A percentile compares a stretch with the other conserved stretches of the same genome.
Conservation (phyloP, 2,888 invertebrate species). For the Ormyrus thymus region DNA sequence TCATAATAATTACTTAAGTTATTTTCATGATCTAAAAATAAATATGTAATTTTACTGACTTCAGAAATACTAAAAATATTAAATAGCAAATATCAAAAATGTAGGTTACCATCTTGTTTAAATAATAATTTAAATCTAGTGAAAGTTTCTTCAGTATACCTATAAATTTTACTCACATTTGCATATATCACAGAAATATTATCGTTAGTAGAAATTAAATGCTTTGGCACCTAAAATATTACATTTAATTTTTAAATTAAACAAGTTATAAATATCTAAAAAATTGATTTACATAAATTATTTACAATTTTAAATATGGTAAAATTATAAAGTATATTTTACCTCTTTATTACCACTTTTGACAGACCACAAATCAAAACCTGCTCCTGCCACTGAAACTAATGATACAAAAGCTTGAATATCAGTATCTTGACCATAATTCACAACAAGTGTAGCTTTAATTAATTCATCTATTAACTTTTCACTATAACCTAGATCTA, state of each 20-base stretch:
- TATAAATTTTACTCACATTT: slow-evolving; percentile 65
- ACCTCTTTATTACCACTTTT: slow-evolving; percentile 79
- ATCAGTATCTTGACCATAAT: slow-evolving; percentile 79
- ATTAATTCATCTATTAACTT: slow-evolving; percentile 78
- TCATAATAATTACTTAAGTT: slow-evolving; percentile 74
- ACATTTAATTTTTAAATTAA: slow-evolving; percentile 1
- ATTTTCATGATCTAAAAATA: slow-evolving; percentile 60
- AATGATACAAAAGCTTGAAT: slow-evolving; percentile 76
- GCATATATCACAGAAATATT: slow-evolving; percentile 62
- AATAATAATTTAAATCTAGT: slow-evolving; percentile 66
- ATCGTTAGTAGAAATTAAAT: slow-evolving; percentile 65
- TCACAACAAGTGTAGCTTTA: slow-evolving; percentile 76
- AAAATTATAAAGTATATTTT: slow-evolving; percentile 4
- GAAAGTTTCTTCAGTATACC: slow-evolving; percentile 49
- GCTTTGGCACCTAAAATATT: slow-evolving; percentile 65
- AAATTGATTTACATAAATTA: no score
- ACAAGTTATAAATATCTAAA: neutral
- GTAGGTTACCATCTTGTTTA: slow-evolving; percentile 59
- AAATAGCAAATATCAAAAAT: neutral
- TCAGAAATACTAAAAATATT: neutral
- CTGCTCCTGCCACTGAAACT: slow-evolving; percentile 77
- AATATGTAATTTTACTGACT: slow-evolving; percentile 4
- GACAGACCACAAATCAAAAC: slow-evolving; percentile 77
- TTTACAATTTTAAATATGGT: no score
- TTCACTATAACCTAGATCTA: slow-evolving; percentile 73